These are phyloP conservation scores for Climacteris rufus DNA, from an alignment of 2,113 vertebrate genomes.

Conservation along the genomic window DNA sequence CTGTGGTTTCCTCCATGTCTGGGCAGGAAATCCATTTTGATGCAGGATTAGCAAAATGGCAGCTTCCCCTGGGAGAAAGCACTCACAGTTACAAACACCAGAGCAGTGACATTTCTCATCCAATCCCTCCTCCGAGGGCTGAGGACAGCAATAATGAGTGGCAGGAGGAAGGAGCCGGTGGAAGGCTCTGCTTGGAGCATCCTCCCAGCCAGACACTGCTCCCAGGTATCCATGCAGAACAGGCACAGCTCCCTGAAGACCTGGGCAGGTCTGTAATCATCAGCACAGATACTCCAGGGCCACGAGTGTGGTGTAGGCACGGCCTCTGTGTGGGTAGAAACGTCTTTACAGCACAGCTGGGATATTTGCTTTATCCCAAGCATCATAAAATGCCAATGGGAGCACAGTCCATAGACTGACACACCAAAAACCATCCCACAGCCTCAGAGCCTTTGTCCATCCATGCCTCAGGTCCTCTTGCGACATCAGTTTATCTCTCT, in stretches of 20 bases:
- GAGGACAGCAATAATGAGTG: neutral
- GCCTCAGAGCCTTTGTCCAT: neutral
- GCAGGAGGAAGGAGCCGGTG: neutral
- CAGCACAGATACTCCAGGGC: neutral
- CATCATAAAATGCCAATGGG: rapidly evolving
- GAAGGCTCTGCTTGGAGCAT: rapidly evolving
- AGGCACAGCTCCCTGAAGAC: neutral
- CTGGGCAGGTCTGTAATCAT: neutral
- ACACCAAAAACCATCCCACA: no score
- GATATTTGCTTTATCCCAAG: neutral
- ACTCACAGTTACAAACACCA: neutral
- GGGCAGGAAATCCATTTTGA: constrained; percentile 19
- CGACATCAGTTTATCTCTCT: neutral
- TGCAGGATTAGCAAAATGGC: neutral
- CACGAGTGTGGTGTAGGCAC: rapidly evolving
- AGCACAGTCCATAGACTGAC: neutral
- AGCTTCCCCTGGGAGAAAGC: constrained; percentile 12
- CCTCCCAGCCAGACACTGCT: neutral
- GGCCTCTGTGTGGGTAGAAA: rapidly evolving
- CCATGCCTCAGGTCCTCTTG: rapidly evolving
- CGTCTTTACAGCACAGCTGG: neutral
- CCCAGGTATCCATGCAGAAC: rapidly evolving
- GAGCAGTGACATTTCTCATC: neutral
- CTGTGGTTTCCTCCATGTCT: neutral
- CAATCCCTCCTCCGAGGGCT: neutral